A percentile compares a stretch with the other conserved stretches of the same genome.
phyloP scores from a whole-genome alignment of 2,113 vertebrate species.

The Aphyosemion australe region DNA sequence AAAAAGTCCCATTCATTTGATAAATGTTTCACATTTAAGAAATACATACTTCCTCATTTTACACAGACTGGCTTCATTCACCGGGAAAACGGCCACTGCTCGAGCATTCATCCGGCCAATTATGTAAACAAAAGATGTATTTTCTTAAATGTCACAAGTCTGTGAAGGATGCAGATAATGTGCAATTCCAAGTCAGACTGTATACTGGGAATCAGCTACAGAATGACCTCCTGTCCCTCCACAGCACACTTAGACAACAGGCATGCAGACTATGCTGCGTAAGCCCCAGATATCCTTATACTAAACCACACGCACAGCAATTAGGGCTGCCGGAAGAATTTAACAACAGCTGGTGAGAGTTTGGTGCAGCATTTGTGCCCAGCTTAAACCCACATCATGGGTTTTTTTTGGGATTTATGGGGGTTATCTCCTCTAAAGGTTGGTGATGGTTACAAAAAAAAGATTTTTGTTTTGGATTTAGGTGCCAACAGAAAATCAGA shows the following conservation, averaged over 20 bases:
- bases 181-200: slow-evolving; percentile 57
- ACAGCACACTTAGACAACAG: slow-evolving; percentile 74
- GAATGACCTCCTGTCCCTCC: slow-evolving; percentile 69
- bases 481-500: background rate
- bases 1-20: slow-evolving; percentile 61
- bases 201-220: slow-evolving; percentile 63
- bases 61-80: slow-evolving; percentile 60
- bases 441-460: background rate
- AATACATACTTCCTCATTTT: slow-evolving; percentile 71
- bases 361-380: slow-evolving; percentile 58
- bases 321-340: slow-evolving; percentile 76
- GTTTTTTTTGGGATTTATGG: background rate
- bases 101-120: slow-evolving; percentile 61
- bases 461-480: background rate
- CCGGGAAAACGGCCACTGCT: slow-evolving; percentile 51
- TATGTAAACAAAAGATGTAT: slow-evolving; percentile 72
- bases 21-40: slow-evolving; percentile 63
- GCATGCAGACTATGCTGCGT: slow-evolving; percentile 75
- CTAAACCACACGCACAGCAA: slow-evolving; percentile 79
- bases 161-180: slow-evolving; percentile 61
- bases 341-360: slow-evolving; percentile 77
- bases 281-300: slow-evolving; percentile 79
- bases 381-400: slow-evolving; percentile 29
- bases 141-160: slow-evolving; percentile 55
- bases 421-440: slow-evolving; percentile 7